Percentiles rank a stretch among this genome's conserved stretches.
phyloP scores from a whole-genome alignment of 2,113 vertebrate genomes.

The Parus major region DNA sequence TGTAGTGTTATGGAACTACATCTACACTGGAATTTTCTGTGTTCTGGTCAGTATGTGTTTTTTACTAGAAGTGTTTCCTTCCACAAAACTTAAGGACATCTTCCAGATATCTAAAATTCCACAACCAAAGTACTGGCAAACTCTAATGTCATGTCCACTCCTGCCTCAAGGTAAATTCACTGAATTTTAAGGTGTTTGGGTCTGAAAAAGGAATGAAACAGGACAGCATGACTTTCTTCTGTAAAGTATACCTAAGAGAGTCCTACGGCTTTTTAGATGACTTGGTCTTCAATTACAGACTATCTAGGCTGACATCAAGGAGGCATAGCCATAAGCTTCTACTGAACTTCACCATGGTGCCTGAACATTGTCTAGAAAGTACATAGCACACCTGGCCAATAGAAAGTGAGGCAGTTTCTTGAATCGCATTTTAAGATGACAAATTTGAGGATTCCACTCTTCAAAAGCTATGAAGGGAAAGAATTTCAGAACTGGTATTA shows the following conservation, averaged over 20 bases:
- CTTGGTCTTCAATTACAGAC: neutral
- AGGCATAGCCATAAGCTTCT: neutral
- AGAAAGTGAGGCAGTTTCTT: fast-evolving
- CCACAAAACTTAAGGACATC: neutral
- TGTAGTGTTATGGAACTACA: neutral
- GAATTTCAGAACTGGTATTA: neutral
- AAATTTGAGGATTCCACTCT: neutral
- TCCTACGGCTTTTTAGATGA: neutral
- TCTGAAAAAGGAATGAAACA: neutral
- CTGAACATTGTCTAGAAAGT: neutral
- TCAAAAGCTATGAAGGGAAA: neutral
- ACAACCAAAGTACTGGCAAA: neutral
- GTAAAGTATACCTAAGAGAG: neutral
- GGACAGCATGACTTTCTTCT: neutral
- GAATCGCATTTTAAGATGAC: neutral
- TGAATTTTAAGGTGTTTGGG: neutral
- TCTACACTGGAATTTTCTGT: neutral
- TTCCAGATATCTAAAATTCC: neutral
- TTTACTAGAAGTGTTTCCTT: neutral
- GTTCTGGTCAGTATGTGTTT: neutral
- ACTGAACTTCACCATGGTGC: neutral
- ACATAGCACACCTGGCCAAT: neutral
- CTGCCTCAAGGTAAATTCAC: neutral
- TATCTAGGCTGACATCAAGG: neutral
- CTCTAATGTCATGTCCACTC: neutral